Conservation (phyloP, 2,888 invertebrate species). For the Leucania comma region DNA sequence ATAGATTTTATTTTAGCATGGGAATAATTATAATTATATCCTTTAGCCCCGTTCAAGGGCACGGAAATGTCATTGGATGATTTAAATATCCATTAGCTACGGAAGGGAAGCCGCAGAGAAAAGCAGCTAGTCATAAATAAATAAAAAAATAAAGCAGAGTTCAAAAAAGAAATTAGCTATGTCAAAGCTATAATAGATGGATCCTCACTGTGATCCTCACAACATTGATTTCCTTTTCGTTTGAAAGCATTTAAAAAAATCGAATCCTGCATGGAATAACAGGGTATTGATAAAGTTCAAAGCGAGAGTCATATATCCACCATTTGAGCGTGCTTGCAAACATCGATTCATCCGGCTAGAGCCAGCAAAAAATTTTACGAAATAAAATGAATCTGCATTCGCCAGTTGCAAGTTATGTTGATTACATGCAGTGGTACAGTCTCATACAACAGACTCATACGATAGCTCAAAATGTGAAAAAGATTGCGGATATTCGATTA, state of each 20-base stretch:
- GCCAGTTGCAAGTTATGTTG: conserved; percentile 47
- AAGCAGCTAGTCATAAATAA: too few relatives aligned
- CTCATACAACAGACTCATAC: background rate
- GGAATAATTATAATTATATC: too few relatives aligned
- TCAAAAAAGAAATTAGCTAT: background rate
- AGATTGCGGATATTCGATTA: conserved; percentile 12
- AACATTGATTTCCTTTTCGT: conserved; percentile 13
- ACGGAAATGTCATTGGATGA: too few relatives aligned
- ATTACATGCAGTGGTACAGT: conserved; percentile 29
- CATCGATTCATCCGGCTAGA: conserved; percentile 40
- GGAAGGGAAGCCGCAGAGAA: too few relatives aligned
- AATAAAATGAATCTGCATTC: conserved; percentile 41
- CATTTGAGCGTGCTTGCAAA: conserved; percentile 55
- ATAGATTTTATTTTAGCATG: too few relatives aligned
- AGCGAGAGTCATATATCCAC: conserved; percentile 29
- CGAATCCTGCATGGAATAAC: conserved; percentile 20
- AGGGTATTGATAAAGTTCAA: conserved; percentile 51
- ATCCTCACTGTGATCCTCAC: too few relatives aligned
- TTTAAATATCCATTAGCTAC: too few relatives aligned
- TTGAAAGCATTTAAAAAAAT: conserved; percentile 18
- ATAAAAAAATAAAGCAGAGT: background rate
- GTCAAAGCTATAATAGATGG: background rate
- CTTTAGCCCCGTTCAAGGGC: too few relatives aligned
- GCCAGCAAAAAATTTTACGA: conserved; percentile 41
- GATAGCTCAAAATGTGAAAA: conserved; percentile 8